Evolutionary conservation across 2,888 invertebrate species (phyloP).

Genomic region (Morpho helenor): DNA sequence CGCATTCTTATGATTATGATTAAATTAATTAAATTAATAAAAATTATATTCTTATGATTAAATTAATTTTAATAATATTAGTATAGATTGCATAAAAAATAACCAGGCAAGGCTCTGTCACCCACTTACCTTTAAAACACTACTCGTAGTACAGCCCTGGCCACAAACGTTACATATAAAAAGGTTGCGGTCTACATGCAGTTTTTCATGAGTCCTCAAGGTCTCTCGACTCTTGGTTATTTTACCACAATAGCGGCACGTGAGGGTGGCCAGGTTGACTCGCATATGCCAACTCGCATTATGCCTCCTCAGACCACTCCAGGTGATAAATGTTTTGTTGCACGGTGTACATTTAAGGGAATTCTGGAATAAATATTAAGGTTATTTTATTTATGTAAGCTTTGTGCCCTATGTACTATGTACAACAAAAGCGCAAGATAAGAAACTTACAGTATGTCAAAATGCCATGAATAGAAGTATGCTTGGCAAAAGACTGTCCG

Average conservation of each 20-base stretch:
- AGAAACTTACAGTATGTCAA: too few relatives aligned
- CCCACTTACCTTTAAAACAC: slow-evolving; percentile 44
- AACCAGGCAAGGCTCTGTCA: too few relatives aligned
- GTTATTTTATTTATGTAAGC: too few relatives aligned
- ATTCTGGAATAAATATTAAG: slow-evolving; percentile 1
- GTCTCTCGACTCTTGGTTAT: slow-evolving; percentile 54
- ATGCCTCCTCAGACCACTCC: slow-evolving; percentile 58
- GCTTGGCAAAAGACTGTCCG: too few relatives aligned
- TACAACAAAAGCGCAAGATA: too few relatives aligned
- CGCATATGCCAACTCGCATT: slow-evolving; percentile 50
- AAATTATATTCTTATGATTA: too few relatives aligned
- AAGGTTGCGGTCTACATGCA: slow-evolving; percentile 44
- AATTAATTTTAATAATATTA: too few relatives aligned
- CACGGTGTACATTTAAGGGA: slow-evolving; percentile 52
- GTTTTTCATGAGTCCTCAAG: slow-evolving; percentile 49
- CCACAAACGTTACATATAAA: slow-evolving; percentile 66
- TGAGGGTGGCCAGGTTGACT: slow-evolving; percentile 44
- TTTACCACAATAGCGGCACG: slow-evolving; percentile 59
- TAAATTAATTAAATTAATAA: too few relatives aligned
- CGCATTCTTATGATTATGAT: too few relatives aligned
- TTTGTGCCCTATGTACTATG: too few relatives aligned
- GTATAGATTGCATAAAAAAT: too few relatives aligned
- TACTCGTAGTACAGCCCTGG: slow-evolving; percentile 47
- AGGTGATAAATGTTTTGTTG: slow-evolving; percentile 57
- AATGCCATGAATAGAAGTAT: too few relatives aligned